phyloP scores from a whole-genome alignment of 2,888 invertebrate species.

The Cyaniris semiargus region DNA sequence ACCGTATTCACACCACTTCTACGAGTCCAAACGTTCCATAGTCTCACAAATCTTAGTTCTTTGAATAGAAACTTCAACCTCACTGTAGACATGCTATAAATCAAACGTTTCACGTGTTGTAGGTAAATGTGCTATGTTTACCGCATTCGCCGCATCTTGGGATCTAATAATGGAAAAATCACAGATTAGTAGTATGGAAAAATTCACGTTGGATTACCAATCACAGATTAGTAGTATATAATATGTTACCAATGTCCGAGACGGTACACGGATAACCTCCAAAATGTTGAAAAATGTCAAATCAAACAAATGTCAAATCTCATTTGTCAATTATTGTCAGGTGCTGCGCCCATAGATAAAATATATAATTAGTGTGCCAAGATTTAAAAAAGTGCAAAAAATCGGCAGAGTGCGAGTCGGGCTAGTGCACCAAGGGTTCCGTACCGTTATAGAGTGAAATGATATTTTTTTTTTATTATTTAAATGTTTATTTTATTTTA shows the following conservation, averaged over 20 bases:
- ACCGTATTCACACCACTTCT: conserved; percentile 58
- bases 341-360: background rate
- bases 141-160: conserved; percentile 16
- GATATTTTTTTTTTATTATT: no score
- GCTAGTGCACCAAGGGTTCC: no score
- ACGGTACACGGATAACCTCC: conserved; percentile 17
- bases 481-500: no score
- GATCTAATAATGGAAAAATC: background rate
- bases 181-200: background rate
- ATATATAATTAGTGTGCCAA: no score
- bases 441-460: no score
- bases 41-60: conserved; percentile 57
- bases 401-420: no score
- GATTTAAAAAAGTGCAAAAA: no score
- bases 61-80: conserved; percentile 57
- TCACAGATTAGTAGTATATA: background rate
- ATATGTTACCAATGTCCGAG: conserved; percentile 20
- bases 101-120: background rate
- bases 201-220: conserved; percentile 19
- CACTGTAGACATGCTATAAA: conserved; percentile 52
- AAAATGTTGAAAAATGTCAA: background rate
- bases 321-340: background rate
- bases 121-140: conserved; percentile 20
- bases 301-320: no score
- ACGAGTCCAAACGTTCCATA: conserved; percentile 65